Base-by-base conservation (phyloP, 2,888 invertebrate species). In the Brachyptera risi region DNA sequence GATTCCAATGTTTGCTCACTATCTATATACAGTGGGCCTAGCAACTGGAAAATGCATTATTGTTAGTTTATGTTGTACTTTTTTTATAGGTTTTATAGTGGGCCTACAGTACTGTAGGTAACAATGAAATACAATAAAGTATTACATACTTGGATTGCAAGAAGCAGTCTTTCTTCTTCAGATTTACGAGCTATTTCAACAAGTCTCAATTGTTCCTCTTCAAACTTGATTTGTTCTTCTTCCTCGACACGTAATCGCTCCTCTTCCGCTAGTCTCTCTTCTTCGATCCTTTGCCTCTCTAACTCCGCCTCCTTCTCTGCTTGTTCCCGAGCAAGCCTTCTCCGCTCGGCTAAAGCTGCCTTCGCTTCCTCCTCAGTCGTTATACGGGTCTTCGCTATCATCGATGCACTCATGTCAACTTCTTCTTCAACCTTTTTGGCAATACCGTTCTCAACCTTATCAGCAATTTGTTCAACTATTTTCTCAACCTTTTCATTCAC, bases 351-450 rank as follows among this genome's bases (percentile, higher is more conserved):
- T 60, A 96, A 78, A 60, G 94, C 95, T 17, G 94, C 94, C 76
- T 95, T 96, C 7, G 96, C 96, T 74, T 95, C 87, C 74, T 92
- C 94, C 76, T 93, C 94, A 1, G 93, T 93, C 9, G 88, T 91
- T 67, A 93, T 92, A 67, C 86, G 79, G 27, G 79, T 78, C 73
- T 83, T 86, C 11, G 82, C 81, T 63, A 83, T 83, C 81, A 86
- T 83, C 35, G 86, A 86, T 50, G 86, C 83, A 67, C 79, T 71
- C 75, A 77, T 75, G 67, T 37, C 47, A 21, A 60, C 57, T 26
- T 49, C 44, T 56, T 63, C 63, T 19, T 23, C 49, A n/a, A 38
- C 31, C 49, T n/a, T n/a, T n/a, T 59, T 56, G 15, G 38, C 23
- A 17, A 60, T 40, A 21, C 15, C 17, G 27, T 56, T 47, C 13